Base-by-base conservation (phyloP, 2,113 vertebrate species). In the Lutjanus erythropterus region DNA sequence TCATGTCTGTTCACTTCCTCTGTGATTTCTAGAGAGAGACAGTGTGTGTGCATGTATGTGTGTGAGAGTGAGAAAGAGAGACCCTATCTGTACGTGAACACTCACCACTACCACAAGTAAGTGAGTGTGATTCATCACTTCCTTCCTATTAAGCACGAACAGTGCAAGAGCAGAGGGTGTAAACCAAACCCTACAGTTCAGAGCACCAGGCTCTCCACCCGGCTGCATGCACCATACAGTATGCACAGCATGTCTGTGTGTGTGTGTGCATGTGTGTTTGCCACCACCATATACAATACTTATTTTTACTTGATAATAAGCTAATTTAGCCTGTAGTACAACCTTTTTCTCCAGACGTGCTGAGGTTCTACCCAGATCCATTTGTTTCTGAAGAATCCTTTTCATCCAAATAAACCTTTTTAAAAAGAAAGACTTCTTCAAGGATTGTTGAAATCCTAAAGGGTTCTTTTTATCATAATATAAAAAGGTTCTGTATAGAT, bases 101-200 rank as follows among this genome's bases (percentile, higher is more conserved):
- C 77, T 88, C 86, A 81, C 80, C 84, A 78, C 78, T 68, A 84
- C 91, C 89, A 89, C 89, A 86, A 92, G 90, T 88, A 91, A 92
- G 86, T 81, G 66, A 84, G 83, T 47, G 81, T 89, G 93, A 92
- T 91, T 93, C 91, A 93, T 91, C 89, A 89, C 90, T 93, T 93
- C 93, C 93, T 94, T 93, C 89, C 91, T 91, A 88, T 85, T 80
- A 75, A 69, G 80, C 87, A 86, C 68, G 78, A 89, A 77, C 71
- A 88, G 84, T 66, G 78, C 89, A 86, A 84, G 79, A 85, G 66
- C 76, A 59, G 18, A 86, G 83, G 89, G 88, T 89, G 84, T 87
- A 44, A 83, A 85, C 86, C 78, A 56, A 84, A 79, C 21, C 23
- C 62, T 62, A 65, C 80, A 85, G 73, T 75, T 80, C 77, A 81